Conservation (phyloP, 1,140 invertebrate species). For the Drosophila parvula region DNA sequence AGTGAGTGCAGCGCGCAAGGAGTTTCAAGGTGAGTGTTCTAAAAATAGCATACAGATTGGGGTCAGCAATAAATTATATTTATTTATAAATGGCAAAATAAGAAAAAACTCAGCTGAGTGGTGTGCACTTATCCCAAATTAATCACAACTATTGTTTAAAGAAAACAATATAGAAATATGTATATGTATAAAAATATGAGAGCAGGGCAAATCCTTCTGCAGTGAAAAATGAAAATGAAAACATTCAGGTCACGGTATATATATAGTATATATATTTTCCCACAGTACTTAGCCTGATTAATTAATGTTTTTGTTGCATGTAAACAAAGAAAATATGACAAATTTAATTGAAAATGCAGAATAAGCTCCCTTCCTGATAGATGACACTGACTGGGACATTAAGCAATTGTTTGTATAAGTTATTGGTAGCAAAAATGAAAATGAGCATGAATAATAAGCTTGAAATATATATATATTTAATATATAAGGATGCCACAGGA, state of each 20-base stretch:
- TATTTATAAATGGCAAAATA: no score
- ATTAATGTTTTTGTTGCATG: constrained; percentile 24
- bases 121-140: constrained; percentile 1
- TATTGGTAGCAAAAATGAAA: constrained; percentile 3
- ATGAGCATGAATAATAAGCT: constrained; percentile 1
- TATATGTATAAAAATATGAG: no score
- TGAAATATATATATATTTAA: neutral
- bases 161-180: neutral
- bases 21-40: constrained; percentile 94
- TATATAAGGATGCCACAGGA: constrained; percentile 7
- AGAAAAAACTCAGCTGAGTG: no score
- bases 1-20: constrained; percentile 95
- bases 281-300: constrained; percentile 42
- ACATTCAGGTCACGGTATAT: neutral
- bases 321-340: constrained; percentile 20
- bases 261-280: neutral
- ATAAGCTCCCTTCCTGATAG: constrained; percentile 9
- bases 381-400: constrained; percentile 2
- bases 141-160: constrained; percentile 2
- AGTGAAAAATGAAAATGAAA: neutral
- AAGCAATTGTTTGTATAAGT: neutral
- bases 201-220: neutral
- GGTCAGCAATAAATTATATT: neutral
- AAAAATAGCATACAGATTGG: neutral
- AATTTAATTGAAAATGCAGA: constrained; percentile 14